phyloP scores from a whole-genome alignment of 2,888 invertebrate genomes.

The Acanthosoma haemorrhoidale region DNA sequence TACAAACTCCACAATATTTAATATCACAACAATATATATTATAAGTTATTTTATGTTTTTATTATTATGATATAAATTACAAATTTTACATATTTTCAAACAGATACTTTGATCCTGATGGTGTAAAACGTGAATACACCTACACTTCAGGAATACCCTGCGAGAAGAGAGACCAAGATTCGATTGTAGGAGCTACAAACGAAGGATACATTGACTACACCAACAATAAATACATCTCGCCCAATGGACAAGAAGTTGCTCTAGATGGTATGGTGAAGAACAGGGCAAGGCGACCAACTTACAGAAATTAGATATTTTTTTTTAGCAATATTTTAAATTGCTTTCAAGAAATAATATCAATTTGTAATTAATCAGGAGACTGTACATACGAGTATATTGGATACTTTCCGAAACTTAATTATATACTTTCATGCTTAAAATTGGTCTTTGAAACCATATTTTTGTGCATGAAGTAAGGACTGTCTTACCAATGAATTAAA shows the following conservation, averaged over 20 bases:
- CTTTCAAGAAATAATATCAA: background rate
- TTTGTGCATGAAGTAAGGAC: background rate
- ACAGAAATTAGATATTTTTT: slow-evolving; percentile 41
- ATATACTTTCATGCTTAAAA: background rate
- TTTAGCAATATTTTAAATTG: background rate
- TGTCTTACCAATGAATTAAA: too few species aligned
- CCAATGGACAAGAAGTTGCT: slow-evolving; percentile 67
- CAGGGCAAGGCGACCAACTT: slow-evolving; percentile 58
- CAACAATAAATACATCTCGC: slow-evolving; percentile 65
- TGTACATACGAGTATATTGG: background rate
- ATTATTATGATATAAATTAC: background rate
- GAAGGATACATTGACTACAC: slow-evolving; percentile 67
- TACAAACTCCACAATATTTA: too few species aligned
- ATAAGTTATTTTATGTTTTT: background rate
- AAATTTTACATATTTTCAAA: slow-evolving; percentile 47
- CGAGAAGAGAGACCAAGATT: slow-evolving; percentile 49
- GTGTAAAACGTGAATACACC: slow-evolving; percentile 70
- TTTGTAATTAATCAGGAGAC: background rate
- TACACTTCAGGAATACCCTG: slow-evolving; percentile 76
- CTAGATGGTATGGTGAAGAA: slow-evolving; percentile 66
- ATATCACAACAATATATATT: too few species aligned
- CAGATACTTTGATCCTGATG: slow-evolving; percentile 79
- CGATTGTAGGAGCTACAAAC: slow-evolving; percentile 40
- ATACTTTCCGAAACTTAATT: background rate
- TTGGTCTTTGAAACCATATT: background rate